phyloP scores from a whole-genome alignment of 2,888 invertebrate genomes.

The Geophilus truncorum region DNA sequence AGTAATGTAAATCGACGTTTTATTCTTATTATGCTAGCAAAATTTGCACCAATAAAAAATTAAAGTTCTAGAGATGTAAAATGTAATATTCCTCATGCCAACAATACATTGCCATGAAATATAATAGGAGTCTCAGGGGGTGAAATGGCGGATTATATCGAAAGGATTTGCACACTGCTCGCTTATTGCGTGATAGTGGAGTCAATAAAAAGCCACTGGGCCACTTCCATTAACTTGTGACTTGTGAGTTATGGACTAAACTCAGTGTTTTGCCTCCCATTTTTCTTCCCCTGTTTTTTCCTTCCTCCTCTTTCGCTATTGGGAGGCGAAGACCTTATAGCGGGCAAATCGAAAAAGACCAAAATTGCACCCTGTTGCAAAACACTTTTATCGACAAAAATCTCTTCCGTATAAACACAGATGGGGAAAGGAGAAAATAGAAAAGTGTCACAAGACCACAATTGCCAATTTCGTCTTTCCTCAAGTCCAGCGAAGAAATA shows the following conservation, averaged over 20 bases:
- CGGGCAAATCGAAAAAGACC: neutral
- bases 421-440: conserved; percentile 10
- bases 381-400: conserved; percentile 13
- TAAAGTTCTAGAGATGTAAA: no score
- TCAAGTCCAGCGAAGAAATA: neutral
- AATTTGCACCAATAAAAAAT: neutral
- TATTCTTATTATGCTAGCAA: no score
- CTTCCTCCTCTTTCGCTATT: neutral
- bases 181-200: conserved; percentile 10
- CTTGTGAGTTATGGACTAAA: conserved; percentile 7
- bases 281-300: neutral
- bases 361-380: neutral
- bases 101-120: neutral
- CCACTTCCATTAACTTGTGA: conserved; percentile 1
- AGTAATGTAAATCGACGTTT: no score
- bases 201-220: conserved; percentile 5
- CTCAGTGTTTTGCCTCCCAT: neutral
- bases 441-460: conserved; percentile 14
- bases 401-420: conserved; percentile 16
- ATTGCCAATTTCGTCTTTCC: conserved; percentile 16
- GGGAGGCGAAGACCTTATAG: neutral
- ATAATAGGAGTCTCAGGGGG: neutral
- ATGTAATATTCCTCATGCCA: neutral
- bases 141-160: neutral
- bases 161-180: neutral